Base-by-base conservation (phyloP, 1,140 invertebrate species). In the Phymastichus coffea region DNA sequence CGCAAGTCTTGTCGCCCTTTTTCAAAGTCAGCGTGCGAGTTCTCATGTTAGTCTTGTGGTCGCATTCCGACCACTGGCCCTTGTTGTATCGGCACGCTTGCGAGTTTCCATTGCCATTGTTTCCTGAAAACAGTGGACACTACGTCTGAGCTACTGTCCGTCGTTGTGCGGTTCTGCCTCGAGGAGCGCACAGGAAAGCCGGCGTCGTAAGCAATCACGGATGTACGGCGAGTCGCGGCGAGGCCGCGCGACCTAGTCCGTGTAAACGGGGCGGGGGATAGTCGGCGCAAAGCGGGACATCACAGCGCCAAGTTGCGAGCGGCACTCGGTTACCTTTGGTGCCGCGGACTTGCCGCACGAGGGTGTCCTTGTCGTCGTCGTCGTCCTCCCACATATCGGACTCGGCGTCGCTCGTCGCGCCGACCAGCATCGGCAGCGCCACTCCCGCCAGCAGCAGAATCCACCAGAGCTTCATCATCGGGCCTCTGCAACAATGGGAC, bases 51-150 rank as follows among this genome's bases (percentile, higher is more conserved):
- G 87, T 88, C 72, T 89, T 90, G 26, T 85, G 70, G 72, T 94
- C 91, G 74, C 92, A 94, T 68, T 93, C 90, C 58, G 88, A 87
- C 92, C 92, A 94, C 51, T 88, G 81, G 63, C 90, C 88, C 70
- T 94, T 91, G 57, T 82, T 81, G 76, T 94, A 94, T 73, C 90
- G 87, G 73, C 92, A 94, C 35, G 85, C 69, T 30, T 67, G 62
- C 52, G 68, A 53, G 64, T 69, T 70, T 60, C 71, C 70, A 69
- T 19, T 17, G 19, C 46, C 38, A 8, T 40, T 40, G 70, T 62
- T 66, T 49, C 58, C 25, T 67, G 75, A 7, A 33, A 7, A 33
- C 6, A 6, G 12, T 33, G 28, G 28, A 33, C 28, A 12, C n/a
- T n/a, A n/a, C n/a, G n/a, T n/a, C n/a, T n/a, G n/a, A n/a, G n/a